Base-by-base conservation (phyloP, 2,797 vertebrate genomes). In the Chelidonichthys spinosus region DNA sequence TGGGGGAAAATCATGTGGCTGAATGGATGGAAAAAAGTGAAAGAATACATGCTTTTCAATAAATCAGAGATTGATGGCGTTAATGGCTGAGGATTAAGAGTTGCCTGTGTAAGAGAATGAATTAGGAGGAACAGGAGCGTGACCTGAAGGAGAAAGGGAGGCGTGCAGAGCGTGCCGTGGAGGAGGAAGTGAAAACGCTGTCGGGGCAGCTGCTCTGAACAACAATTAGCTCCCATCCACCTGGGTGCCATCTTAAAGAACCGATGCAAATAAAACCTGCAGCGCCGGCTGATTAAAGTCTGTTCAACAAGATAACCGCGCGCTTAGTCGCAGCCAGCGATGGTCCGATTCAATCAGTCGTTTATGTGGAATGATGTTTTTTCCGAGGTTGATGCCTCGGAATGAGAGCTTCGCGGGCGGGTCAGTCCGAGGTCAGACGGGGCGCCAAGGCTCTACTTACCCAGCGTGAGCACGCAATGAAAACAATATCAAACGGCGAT, bases 271-370 rank as follows among this genome's bases (percentile, higher is more conserved):
- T 78, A 82, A 25, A 89, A 88, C 88, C 88, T 78, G 88, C 90
- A 76, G 91, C 66, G 90, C 78, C 46, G 85, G 79, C 89, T 92
- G 90, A 92, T 91, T 90, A 87, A 89, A 88, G 82, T 92, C 88
- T 88, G 87, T 79, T 85, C 82, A 70, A 85, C 79, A 86, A 85
- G 82, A 77, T 46, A 47, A 68, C 74, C 6, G 59, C 53, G 81
- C 59, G 52, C 5, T 25, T 25, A 25, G 50, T 43, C 58, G 63
- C 17, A 69, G 75, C 62, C 78, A 9, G 46, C 8, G 63, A 69
- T 55, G 62, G 60, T 83, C 83, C 58, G 56, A 74, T 85, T 71
- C 74, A 85, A 60, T 77, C 73, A 65, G 69, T 49, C 72, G 7
- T 69, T 86, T 69, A 18, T 82, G 25, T 77, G 78, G 81, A 85